phyloP scores from a whole-genome alignment of 35 echinoderm and acorn worm species.

The Apostichopus japonicus region DNA sequence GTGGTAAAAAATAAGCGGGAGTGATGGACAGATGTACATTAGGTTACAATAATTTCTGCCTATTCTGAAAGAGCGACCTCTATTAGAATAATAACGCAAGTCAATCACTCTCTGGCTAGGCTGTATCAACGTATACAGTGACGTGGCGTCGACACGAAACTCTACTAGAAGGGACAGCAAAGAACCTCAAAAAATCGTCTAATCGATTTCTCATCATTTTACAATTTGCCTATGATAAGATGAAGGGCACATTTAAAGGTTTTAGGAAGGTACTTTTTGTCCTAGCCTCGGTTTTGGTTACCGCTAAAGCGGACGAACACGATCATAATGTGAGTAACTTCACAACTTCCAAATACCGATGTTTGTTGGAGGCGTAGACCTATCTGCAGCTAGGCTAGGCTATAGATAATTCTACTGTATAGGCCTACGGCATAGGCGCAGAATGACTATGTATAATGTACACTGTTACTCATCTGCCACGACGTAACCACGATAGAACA shows the following conservation, averaged over 20 bases:
- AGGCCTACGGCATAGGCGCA: too few species aligned
- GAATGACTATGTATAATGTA: too few species aligned
- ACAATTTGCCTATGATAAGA: background rate
- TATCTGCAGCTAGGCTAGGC: background rate
- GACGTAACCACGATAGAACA: too few species aligned
- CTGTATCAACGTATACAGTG: slow-evolving; percentile 12
- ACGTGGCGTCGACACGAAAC: slow-evolving; percentile 24
- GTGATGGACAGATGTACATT: background rate
- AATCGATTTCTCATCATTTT: background rate
- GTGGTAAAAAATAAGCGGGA: background rate
- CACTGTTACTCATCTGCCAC: too few species aligned
- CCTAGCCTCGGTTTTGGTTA: slow-evolving; percentile 53
- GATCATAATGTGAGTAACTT: slow-evolving; percentile 76
- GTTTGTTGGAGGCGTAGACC: background rate
- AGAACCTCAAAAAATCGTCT: slow-evolving; percentile 13
- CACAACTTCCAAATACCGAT: too few species aligned
- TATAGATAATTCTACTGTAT: background rate
- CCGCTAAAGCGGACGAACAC: slow-evolving; percentile 78
- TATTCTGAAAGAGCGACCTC: slow-evolving; percentile 12
- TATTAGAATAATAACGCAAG: background rate
- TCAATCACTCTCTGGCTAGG: background rate
- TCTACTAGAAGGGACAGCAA: background rate
- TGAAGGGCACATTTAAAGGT: slow-evolving; percentile 1
- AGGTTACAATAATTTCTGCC: background rate
- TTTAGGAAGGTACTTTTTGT: slow-evolving; percentile 59